Evolutionary conservation across 1,140 invertebrate genomes (phyloP).

Genomic region (Drosophila willistoni): DNA sequence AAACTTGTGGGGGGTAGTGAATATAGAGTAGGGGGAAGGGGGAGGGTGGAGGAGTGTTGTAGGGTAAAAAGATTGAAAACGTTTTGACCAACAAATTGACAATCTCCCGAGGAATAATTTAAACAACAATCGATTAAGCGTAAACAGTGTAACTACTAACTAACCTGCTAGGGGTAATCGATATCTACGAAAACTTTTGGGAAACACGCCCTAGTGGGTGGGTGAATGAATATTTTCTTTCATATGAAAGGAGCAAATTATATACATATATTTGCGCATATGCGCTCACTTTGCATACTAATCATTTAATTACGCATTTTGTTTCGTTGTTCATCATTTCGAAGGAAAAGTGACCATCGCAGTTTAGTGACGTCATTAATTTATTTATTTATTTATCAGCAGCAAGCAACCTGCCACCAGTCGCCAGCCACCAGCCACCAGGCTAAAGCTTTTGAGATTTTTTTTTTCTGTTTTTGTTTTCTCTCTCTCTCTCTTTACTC

Average conservation of each 20-base stretch:
- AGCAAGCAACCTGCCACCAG: neutral
- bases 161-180: neutral
- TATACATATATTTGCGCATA: too few relatives aligned
- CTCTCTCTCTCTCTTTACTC: neutral
- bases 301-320: too few relatives aligned
- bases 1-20: neutral
- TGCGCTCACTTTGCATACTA: too few relatives aligned
- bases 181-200: neutral
- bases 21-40: too few relatives aligned
- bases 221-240: too few relatives aligned
- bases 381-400: conserved; percentile 1
- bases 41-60: too few relatives aligned
- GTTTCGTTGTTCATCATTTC: neutral
- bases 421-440: neutral
- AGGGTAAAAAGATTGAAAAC: neutral
- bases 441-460: conserved; percentile 4
- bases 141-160: too few relatives aligned
- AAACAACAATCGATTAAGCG: neutral
- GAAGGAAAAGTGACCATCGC: neutral
- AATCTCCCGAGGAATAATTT: neutral
- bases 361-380: neutral
- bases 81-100: neutral
- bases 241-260: too few relatives aligned
- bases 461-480: neutral
- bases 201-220: too few relatives aligned